phyloP scores from a whole-genome alignment of 2,113 vertebrate species.

The Strigops habroptila region DNA sequence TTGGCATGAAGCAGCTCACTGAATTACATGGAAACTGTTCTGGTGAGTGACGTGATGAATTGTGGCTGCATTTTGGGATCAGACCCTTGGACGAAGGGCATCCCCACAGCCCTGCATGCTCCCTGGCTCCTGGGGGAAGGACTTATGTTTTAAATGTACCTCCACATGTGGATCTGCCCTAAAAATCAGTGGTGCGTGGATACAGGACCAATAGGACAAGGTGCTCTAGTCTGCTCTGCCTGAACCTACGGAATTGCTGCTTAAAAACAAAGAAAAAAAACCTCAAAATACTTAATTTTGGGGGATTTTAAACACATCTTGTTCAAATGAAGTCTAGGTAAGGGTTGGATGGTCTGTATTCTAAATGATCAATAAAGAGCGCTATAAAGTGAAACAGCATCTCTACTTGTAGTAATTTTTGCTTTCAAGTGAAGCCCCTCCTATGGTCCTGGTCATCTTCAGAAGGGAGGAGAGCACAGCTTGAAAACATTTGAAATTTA shows the following conservation, averaged over 20 bases:
- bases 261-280: background rate
- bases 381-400: background rate
- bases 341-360: background rate
- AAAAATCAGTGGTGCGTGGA: background rate
- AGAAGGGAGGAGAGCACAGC: background rate
- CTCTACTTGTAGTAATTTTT: background rate
- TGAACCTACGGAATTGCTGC: background rate
- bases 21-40: background rate
- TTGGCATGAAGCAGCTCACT: background rate
- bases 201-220: background rate
- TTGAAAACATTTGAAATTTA: background rate
- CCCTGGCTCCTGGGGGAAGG: background rate
- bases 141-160: fast-evolving
- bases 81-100: background rate
- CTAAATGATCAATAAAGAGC: background rate
- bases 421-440: background rate
- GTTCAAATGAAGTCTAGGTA: background rate
- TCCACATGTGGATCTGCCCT: background rate
- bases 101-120: fast-evolving
- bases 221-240: background rate
- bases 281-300: background rate
- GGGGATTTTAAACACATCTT: background rate
- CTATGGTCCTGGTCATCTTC: background rate
- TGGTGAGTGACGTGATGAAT: background rate
- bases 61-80: background rate